phyloP scores from a whole-genome alignment of 2,888 invertebrate species.

The Brenthis daphne region DNA sequence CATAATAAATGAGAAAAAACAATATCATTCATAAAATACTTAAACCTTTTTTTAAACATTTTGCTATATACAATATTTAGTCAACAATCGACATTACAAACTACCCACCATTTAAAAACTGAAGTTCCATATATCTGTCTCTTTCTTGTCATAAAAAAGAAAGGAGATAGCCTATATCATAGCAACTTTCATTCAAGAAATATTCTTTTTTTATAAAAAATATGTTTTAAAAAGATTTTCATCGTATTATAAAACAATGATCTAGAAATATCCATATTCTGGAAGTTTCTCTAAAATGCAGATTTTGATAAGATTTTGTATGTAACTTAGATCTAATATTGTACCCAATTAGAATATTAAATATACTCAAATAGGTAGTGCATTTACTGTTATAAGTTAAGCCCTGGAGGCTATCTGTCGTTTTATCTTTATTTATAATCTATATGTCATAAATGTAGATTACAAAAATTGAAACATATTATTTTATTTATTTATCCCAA shows the following conservation, averaged over 20 bases:
- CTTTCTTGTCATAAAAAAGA: no score
- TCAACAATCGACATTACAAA: no score
- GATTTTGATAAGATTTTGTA: slow-evolving; percentile 32
- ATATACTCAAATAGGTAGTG: slow-evolving; percentile 42
- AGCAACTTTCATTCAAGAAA: no score
- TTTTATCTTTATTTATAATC: slow-evolving; percentile 22
- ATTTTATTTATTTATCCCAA: neutral
- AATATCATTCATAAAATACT: no score
- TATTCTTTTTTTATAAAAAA: no score
- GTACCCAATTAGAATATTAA: slow-evolving; percentile 38
- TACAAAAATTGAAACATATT: neutral
- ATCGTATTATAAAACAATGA: neutral
- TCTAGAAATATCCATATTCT: neutral
- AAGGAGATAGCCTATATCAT: no score
- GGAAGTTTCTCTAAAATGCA: neutral
- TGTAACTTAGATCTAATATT: slow-evolving; percentile 36
- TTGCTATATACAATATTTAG: no score
- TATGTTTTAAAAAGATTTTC: no score
- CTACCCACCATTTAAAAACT: no score
- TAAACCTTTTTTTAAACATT: no score
- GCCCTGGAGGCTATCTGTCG: slow-evolving; percentile 40
- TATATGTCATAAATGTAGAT: neutral
- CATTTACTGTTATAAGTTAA: slow-evolving; percentile 39
- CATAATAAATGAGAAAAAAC: no score
- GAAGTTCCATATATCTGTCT: no score